Base-by-base conservation (phyloP, 2,113 vertebrate genomes). In the Syrmaticus mikado region DNA sequence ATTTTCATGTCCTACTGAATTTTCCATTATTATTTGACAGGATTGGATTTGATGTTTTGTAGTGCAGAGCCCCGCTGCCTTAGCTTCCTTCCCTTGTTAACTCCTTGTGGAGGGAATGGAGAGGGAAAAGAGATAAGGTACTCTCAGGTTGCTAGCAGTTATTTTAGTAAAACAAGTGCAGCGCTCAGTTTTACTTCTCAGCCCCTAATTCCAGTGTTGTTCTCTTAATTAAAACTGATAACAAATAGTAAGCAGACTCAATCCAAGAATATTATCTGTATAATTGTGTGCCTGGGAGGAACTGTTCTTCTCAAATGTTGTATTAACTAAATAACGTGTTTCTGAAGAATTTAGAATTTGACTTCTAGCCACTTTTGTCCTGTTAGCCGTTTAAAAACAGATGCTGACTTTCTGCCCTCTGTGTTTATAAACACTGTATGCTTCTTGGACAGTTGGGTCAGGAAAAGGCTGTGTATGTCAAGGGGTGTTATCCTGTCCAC, bases 301-400 rank as follows among this genome's bases (percentile, higher is more conserved):
- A 6, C 61, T 34, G 70, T 82, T 91, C 43, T 80, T 85, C 68
- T 52, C 85, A 68, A 58, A 88, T 65, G 60, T 0, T 48, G 67
- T 30, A 24, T 92, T 83, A 28, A 46, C 46, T 70, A 76, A 73
- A 70, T 58, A 52, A 71, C 2, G 18, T 67, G 40, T 62, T 68
- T 85, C 86, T 87, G 79, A 43, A 81, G 46, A 46, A 3, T 76
- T 88, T 83, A 91, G 82, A 77, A 11, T 83, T 88, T 83, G 65
- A 94, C 93, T 76, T 94, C 40, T 38, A 50, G 45, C 72, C 45
- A 20, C 82, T 91, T 91, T 70, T 80, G 82, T 80, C 80, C 91
- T 91, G 71, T 61, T 81, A 61, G 84, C 62, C 57, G 67, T 70
- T 94, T 50, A 45, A 93, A 94, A 95, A 73, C 76, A 92, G 85